These are phyloP conservation scores for Cynoglossus semilaevis DNA, from an alignment of 2,113 vertebrate genomes.

Conservation along the genomic window DNA sequence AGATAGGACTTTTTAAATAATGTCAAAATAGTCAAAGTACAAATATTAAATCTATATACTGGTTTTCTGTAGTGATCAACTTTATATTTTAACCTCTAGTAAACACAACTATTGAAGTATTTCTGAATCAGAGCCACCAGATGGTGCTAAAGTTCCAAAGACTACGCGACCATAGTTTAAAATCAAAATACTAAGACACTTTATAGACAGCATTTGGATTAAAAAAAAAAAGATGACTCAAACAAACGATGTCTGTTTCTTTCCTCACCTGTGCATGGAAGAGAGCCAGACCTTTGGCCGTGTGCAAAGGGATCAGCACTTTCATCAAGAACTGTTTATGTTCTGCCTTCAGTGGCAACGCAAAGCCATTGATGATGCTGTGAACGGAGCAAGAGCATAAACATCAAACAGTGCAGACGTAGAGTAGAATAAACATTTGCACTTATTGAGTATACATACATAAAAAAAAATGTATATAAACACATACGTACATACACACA, in stretches of 20 bases:
- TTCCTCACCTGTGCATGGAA: slow-evolving; percentile 92
- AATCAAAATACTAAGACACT: not conserved
- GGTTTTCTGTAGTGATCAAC: too few relatives aligned
- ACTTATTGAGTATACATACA: too few relatives aligned
- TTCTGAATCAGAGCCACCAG: slow-evolving; percentile 48
- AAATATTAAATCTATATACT: not conserved
- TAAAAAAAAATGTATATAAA: too few relatives aligned
- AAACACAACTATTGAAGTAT: too few relatives aligned
- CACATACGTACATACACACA: too few relatives aligned
- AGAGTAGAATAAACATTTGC: not conserved
- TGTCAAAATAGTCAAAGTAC: not conserved
- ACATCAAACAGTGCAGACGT: not conserved
- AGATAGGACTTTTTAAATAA: slow-evolving; percentile 7
- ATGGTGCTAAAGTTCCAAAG: slow-evolving; percentile 23
- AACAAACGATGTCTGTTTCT: not conserved
- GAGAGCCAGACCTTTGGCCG: slow-evolving; percentile 90
- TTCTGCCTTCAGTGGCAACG: slow-evolving; percentile 95
- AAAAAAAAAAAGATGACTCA: not conserved
- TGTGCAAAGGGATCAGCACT: slow-evolving; percentile 97
- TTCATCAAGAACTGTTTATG: slow-evolving; percentile 99
- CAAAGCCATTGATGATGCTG: slow-evolving; percentile 99
- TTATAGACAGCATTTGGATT: too few relatives aligned
- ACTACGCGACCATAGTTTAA: not conserved
- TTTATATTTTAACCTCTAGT: too few relatives aligned
- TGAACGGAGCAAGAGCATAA: slow-evolving; percentile 46